Evolutionary conservation across 2,888 invertebrate genomes (phyloP), one percentile per base, ranked within the genome.

Genomic region (Acanthosoma haemorrhoidale): DNA sequence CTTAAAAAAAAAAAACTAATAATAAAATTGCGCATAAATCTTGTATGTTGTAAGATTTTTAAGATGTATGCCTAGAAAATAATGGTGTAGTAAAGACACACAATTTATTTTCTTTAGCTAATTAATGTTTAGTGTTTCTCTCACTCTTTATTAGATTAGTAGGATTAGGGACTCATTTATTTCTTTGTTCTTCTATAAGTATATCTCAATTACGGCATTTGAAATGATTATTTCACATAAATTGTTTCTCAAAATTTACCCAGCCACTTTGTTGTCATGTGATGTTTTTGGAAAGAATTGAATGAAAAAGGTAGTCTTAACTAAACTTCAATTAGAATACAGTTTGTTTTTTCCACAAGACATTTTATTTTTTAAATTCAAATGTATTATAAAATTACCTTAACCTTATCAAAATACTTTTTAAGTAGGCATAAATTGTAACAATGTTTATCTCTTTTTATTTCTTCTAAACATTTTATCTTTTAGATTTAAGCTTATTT

Each of bases 71-170:
- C 36, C 36, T 61, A 61, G 61, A 61, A 38, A 34, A 21, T 61
- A 61, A 61, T 61, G 61, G 61, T 61, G 36, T 61, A 38, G 11
- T n/a, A 16, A 61, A 61, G 21, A 34, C 36, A 36, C 61, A 51
- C 51, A 51, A 25, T 13, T 51, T 51, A 51, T 36, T 61, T 61
- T 61, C 36, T 36, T 36, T 61, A 8, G 34, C 21, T 61, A 36
- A 41, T n/a, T n/a, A n/a, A 51, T 61, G 34, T 21, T 61, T 61
- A 61, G 34, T 18, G 38, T 61, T 61, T 61, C 61, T 61, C 61
- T 61, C 61, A 38, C 61, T 61, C 61, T 61, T 61, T 61, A 61
- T 61, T 61, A 61, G 61, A 31, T 36, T 61, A n/a, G n/a, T n/a
- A 61, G 61, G 61, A 38, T 61, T 61, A 36, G 36, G 36, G 34